A percentile compares a stretch with the other conserved stretches of the same genome.
Evolutionary conservation across 2,797 vertebrate species (phyloP).

Genomic region (Lepilemur septentrionalis): DNA sequence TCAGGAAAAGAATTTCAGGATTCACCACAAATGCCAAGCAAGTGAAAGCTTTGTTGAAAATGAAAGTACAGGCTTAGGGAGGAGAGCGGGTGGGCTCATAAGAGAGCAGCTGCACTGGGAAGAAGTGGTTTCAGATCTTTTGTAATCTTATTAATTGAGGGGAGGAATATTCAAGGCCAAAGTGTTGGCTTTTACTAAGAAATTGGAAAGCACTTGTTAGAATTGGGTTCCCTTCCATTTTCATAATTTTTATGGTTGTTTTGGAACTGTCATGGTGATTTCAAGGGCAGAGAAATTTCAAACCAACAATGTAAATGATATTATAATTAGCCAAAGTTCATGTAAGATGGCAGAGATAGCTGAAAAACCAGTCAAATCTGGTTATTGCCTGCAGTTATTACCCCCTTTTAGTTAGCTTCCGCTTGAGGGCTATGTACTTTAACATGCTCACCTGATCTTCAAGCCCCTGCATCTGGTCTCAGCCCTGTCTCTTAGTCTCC

Average conservation of each 20-base stretch:
- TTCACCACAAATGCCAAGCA: neutral
- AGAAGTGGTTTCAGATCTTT: neutral
- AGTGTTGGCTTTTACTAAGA: neutral
- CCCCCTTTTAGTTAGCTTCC: neutral
- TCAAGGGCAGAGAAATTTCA: neutral
- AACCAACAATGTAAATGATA: neutral
- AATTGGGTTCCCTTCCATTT: neutral
- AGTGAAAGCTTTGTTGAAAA: neutral
- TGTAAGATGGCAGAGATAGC: neutral
- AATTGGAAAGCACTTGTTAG: neutral
- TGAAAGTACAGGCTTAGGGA: neutral
- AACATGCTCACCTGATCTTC: neutral
- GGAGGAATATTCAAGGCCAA: neutral
- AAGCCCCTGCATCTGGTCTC: neutral
- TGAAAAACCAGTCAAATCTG: neutral
- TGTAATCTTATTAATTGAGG: neutral
- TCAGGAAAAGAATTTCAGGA: neutral
- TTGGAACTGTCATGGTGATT: neutral
- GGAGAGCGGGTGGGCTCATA: neutral
- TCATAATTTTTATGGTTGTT: neutral
- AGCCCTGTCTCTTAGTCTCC: neutral
- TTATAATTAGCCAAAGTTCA: neutral
- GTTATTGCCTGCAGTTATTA: neutral
- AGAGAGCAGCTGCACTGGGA: neutral
- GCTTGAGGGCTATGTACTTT: neutral